phyloP scores from a whole-genome alignment of 2,888 invertebrate species.

The Drosophila parthenogenetica region DNA sequence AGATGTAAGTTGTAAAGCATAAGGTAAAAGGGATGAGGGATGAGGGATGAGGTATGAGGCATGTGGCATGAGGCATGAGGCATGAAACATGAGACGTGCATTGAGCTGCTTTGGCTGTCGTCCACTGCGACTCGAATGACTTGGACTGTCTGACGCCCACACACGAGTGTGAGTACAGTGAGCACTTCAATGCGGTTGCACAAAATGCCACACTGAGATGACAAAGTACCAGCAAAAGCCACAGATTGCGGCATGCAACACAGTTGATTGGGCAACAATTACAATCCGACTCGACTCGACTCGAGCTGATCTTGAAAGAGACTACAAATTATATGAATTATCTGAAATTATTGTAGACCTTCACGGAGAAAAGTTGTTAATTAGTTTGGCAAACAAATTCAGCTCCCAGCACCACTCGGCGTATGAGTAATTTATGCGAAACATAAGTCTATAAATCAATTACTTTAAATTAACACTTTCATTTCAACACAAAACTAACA shows the following conservation, averaged over 20 bases:
- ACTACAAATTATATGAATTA: not conserved
- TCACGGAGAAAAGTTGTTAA: conserved; percentile 8
- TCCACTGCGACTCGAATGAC: conserved; percentile 20
- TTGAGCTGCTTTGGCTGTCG: conserved; percentile 30
- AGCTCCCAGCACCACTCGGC: conserved; percentile 2
- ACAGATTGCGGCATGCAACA: conserved; percentile 47
- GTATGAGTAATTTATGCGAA: conserved; percentile 21
- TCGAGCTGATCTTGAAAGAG: conserved; percentile 15
- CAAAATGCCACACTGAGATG: conserved; percentile 39
- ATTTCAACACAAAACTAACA: not conserved
- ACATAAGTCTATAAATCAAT: not conserved
- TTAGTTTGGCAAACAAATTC: conserved; percentile 18
- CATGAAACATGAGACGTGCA: conserved; percentile 39
- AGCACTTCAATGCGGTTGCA: conserved; percentile 6
- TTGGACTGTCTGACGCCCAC: conserved; percentile 48
- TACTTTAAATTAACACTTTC: not conserved
- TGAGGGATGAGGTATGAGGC: conserved; percentile 5
- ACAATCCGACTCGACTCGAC: not conserved
- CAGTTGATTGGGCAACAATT: conserved; percentile 37
- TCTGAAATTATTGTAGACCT: conserved; percentile 1
- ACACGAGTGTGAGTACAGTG: conserved; percentile 3
- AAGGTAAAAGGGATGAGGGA: conserved; percentile 3
- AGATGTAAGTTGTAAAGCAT: not conserved
- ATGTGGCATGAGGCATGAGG: conserved; percentile 5
- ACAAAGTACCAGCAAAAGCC: conserved; percentile 35